Percentiles rank a stretch among this genome's conserved stretches.
Conservation (phyloP, 2,888 invertebrate species). For the Habroteleia sp. region DNA sequence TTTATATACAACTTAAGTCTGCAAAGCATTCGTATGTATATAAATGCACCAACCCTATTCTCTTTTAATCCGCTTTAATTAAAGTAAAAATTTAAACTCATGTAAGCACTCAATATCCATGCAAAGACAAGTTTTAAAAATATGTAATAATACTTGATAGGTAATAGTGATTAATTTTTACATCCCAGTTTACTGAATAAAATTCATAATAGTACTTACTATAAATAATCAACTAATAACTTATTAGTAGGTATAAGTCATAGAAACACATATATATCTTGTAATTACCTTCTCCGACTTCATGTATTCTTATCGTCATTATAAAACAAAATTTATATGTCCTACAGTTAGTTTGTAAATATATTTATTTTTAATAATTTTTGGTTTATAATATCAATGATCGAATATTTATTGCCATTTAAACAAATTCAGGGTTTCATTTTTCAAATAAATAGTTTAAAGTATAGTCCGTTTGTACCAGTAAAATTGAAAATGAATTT, state of each 20-base stretch:
- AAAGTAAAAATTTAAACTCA: neutral
- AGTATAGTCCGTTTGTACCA: too few species aligned
- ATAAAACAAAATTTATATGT: constrained; percentile 1
- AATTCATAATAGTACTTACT: constrained; percentile 20
- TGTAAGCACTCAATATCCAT: neutral
- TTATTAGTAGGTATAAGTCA: constrained; percentile 10
- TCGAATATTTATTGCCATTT: too few species aligned
- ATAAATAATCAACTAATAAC: constrained; percentile 4
- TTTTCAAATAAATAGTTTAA: too few species aligned
- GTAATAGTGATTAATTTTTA: constrained; percentile 13
- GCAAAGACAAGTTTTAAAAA: neutral
- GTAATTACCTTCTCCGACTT: constrained; percentile 3
- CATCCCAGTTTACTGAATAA: neutral
- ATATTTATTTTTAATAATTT: too few species aligned
- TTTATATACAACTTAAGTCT: constrained; percentile 28
- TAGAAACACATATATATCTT: constrained; percentile 4
- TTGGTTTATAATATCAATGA: too few species aligned
- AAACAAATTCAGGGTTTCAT: too few species aligned
- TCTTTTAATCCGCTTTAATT: constrained; percentile 7
- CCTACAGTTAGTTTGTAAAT: neutral
- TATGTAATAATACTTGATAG: constrained; percentile 7
- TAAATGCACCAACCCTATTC: constrained; percentile 31
- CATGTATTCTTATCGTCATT: neutral
- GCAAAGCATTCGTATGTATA: constrained; percentile 17
- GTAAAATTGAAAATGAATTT: constrained; percentile 15